Conservation (phyloP, 2,888 invertebrate species). For the Torymus texanus region DNA sequence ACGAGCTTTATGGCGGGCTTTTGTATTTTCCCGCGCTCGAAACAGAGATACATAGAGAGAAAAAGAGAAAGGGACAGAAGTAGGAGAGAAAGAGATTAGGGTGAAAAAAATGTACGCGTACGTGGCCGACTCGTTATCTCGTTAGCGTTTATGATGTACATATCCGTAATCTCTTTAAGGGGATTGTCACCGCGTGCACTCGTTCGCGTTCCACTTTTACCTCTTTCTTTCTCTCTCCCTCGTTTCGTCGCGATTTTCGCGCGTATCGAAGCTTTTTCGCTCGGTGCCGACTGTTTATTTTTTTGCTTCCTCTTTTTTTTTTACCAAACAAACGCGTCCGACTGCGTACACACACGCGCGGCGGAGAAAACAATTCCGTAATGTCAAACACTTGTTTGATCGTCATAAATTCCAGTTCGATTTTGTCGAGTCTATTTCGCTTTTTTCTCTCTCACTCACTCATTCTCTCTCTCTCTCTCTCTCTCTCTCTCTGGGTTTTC, state of each 20-base stretch:
- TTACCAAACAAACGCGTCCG: neutral
- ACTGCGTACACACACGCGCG: neutral
- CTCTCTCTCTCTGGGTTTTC: no score
- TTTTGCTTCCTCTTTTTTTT: neutral
- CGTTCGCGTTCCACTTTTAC: constrained; percentile 59
- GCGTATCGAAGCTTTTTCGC: constrained; percentile 16
- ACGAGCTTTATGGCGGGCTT: neutral
- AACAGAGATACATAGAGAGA: neutral
- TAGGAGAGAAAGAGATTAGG: constrained; percentile 11
- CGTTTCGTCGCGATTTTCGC: constrained; percentile 4
- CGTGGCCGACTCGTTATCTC: constrained; percentile 54
- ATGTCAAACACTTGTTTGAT: constrained; percentile 23
- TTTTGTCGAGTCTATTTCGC: no score
- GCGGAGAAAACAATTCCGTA: constrained; percentile 6
- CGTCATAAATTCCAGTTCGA: neutral
- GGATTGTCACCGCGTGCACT: constrained; percentile 59
- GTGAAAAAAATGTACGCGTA: constrained; percentile 23
- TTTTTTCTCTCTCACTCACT: no score
- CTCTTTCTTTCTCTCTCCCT: constrained; percentile 25
- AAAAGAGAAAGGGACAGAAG: neutral
- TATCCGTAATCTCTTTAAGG: constrained; percentile 63
- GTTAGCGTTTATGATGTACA: constrained; percentile 61
- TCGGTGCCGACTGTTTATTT: neutral
- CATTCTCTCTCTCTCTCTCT: no score
- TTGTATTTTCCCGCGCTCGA: neutral